phyloP scores from a whole-genome alignment of 2,797 vertebrate species.

The Oreonectes daqikongensis region DNA sequence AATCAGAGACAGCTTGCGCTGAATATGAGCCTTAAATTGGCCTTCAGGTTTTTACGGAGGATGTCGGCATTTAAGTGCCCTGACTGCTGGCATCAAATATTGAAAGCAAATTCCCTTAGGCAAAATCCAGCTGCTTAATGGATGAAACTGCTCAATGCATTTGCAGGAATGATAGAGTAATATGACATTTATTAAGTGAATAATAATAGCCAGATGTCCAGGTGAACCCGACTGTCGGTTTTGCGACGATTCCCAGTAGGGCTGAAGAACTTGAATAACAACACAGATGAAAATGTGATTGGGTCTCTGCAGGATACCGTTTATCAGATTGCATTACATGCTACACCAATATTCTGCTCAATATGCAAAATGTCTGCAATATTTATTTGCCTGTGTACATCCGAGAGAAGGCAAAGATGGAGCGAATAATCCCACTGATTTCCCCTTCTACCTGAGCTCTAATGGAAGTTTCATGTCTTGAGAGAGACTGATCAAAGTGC shows the following conservation, averaged over 20 bases:
- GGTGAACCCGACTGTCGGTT: constrained; percentile 20
- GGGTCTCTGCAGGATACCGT: constrained; percentile 19
- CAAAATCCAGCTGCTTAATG: constrained; percentile 46
- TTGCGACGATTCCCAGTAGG: constrained; percentile 10
- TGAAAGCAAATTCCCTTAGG: constrained; percentile 43
- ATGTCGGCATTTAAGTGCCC: constrained; percentile 44
- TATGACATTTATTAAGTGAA: constrained; percentile 49
- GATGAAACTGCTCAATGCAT: constrained; percentile 45
- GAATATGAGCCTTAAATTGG: constrained; percentile 47
- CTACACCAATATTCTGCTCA: constrained; percentile 37
- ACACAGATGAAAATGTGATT: constrained; percentile 22
- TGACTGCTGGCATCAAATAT: constrained; percentile 43
- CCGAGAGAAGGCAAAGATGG: constrained; percentile 3
- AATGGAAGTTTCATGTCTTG: constrained; percentile 75
- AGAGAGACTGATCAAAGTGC: constrained; percentile 67
- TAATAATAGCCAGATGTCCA: constrained; percentile 39
- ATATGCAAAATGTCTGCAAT: constrained; percentile 42
- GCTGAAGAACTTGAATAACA: not conserved
- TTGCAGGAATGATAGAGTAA: constrained; percentile 39
- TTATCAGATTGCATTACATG: constrained; percentile 64
- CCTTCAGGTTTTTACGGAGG: constrained; percentile 42
- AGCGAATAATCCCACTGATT: constrained; percentile 49
- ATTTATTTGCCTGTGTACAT: constrained; percentile 46
- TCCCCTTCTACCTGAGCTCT: constrained; percentile 61
- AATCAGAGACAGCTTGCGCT: constrained; percentile 25